A percentile compares a stretch with the other conserved stretches of the same genome.
Conservation (phyloP, 2,113 vertebrate genomes). For the Phylloscopus trochilus region DNA sequence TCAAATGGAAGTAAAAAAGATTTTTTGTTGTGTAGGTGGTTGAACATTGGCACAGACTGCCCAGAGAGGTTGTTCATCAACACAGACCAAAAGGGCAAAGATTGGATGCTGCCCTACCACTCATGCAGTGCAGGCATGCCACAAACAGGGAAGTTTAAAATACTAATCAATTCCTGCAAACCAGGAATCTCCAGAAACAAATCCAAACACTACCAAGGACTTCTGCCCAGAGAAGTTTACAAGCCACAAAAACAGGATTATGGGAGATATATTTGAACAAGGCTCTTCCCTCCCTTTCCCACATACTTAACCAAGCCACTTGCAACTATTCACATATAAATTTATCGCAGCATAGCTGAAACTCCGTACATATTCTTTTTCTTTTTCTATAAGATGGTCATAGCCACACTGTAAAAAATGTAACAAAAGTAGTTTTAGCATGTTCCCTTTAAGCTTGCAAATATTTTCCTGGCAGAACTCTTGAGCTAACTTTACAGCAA, state of each 20-base stretch:
- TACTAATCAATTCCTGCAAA: background rate
- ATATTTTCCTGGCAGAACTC: slow-evolving; percentile 10
- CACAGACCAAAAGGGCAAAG: background rate
- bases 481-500: slow-evolving; percentile 16
- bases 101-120: background rate
- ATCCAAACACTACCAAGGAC: background rate
- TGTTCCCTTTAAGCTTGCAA: background rate
- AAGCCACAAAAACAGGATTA: background rate
- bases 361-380: rapidly evolving
- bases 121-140: background rate
- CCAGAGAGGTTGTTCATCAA: background rate
- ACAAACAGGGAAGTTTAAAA: background rate
- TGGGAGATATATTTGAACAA: background rate
- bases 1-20: background rate
- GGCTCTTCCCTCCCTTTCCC: background rate
- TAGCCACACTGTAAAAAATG: background rate
- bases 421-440: background rate
- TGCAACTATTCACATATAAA: background rate
- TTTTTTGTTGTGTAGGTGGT: background rate
- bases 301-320: background rate
- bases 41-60: background rate
- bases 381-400: background rate
- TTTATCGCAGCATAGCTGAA: background rate
- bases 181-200: background rate
- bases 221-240: background rate